Base-by-base conservation (phyloP, 1,140 invertebrate genomes). In the Zaprionus kolodkinae region DNA sequence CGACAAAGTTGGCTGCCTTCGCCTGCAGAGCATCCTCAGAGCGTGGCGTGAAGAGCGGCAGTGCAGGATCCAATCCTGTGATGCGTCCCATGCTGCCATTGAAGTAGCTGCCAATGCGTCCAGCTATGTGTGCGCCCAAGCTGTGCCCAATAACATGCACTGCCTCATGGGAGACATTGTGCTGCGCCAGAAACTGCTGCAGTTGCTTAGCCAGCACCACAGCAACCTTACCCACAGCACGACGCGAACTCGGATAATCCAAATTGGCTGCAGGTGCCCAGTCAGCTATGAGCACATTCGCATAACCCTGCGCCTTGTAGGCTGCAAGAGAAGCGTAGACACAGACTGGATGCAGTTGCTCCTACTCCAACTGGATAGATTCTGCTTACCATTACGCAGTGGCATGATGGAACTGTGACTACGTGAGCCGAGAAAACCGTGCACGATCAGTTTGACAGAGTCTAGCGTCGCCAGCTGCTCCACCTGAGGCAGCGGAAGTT, bases 91-190 rank as follows among this genome's bases (percentile, higher is more conserved):
- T 13, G 43, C 81, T 73, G 76, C 93, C 93, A 80, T 91, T 90
- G 87, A 94, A 93, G 60, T 93, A 91, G 48, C 81, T 86, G 0
- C 94, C 95, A 0, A 94, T 94, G n/a, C 94, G 93, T 0, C 94
- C 95, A 1, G 94, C 94, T 0, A 94, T 90, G 45, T 95, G 95
- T 0, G 94, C 94, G 0, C 95, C 95, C 15, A 95, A 72, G 64
- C 94, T 95, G 81, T 95, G 94, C 0, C 95, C 95, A 4, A 95
- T 86, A 21, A 95, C 62, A 79, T 95, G 94, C 92, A 94, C 67
- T 65, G 92, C 43, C 56, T 89, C 60, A 76, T 64, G 6, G 86
- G 81, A 61, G 88, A 91, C 73, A n/a, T 86, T 78, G 35, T 92
- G 79, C 11, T 30, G 38, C 2, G 57, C 73, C 3, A 92, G 62